Evolutionary conservation across 2,797 vertebrate genomes (phyloP).

Genomic region (Phataginus tetradactyla): DNA sequence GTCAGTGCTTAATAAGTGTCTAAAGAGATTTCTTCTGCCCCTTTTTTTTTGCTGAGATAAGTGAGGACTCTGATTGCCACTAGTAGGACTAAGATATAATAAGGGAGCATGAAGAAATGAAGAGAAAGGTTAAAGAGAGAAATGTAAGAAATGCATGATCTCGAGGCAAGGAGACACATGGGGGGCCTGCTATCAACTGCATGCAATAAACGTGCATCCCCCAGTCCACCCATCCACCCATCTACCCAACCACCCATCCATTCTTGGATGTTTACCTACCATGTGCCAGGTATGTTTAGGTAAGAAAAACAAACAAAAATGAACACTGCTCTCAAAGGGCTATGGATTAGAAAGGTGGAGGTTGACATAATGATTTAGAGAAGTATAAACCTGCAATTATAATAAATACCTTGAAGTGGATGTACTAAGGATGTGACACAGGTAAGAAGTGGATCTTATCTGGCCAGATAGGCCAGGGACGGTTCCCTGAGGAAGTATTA

Average conservation of each 20-base stretch:
- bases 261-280: neutral
- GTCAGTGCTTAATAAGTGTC: neutral
- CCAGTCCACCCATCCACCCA: neutral
- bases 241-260: neutral
- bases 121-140: neutral
- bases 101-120: neutral
- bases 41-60: neutral
- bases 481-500: neutral
- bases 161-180: neutral
- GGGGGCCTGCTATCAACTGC: neutral
- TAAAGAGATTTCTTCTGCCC: neutral
- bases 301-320: neutral
- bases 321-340: neutral
- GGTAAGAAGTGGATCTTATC: neutral
- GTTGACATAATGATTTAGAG: neutral
- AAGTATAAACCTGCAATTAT: neutral
- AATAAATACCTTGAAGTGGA: neutral
- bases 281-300: neutral
- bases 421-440: neutral
- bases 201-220: no score
- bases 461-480: neutral
- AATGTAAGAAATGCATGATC: neutral
- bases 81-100: neutral
- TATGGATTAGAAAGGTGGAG: neutral
- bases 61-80: neutral